Evolutionary conservation across 2,113 vertebrate species (phyloP).

Genomic region (Anhinga rufa): DNA sequence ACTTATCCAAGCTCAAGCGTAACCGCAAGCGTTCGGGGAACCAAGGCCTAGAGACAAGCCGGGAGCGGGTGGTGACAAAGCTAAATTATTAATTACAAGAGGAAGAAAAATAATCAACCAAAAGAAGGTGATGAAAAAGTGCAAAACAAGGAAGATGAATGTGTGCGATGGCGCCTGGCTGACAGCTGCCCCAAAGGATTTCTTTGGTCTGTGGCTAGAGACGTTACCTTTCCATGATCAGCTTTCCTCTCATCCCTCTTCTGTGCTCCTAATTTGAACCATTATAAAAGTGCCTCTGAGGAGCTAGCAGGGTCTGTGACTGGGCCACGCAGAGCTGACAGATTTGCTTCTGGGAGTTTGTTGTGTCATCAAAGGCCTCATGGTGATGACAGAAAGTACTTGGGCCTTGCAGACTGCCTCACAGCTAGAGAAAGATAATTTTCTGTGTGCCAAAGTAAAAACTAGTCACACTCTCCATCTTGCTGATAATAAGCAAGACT

Average conservation of each 20-base stretch:
- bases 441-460: slow-evolving; percentile 45
- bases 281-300: slow-evolving; percentile 60
- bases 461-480: not conserved
- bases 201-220: slow-evolving; percentile 21
- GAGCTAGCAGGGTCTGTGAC: not conserved
- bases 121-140: slow-evolving; percentile 35
- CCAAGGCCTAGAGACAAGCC: slow-evolving; percentile 83
- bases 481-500: slow-evolving; percentile 32
- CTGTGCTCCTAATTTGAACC: slow-evolving; percentile 21
- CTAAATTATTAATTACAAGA: slow-evolving; percentile 84
- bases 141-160: slow-evolving; percentile 13
- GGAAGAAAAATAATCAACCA: slow-evolving; percentile 1
- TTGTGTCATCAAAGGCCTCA: not conserved
- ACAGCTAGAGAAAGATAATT: not conserved
- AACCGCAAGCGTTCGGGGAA: slow-evolving; percentile 91
- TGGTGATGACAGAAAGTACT: slow-evolving; percentile 2
- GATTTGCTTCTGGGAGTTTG: slow-evolving; percentile 21
- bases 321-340: not conserved
- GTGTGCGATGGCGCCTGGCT: not conserved
- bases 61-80: slow-evolving; percentile 88
- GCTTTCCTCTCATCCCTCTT: slow-evolving; percentile 35
- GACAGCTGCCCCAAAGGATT: not conserved
- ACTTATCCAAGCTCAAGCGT: slow-evolving; percentile 95
- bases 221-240: slow-evolving; percentile 14
- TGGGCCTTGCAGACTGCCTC: not conserved